A percentile compares a stretch with the other conserved stretches of the same genome.
These are phyloP conservation scores for Ladona fulva DNA, from an alignment of 1,140 invertebrate genomes.

Conservation along the genomic window DNA sequence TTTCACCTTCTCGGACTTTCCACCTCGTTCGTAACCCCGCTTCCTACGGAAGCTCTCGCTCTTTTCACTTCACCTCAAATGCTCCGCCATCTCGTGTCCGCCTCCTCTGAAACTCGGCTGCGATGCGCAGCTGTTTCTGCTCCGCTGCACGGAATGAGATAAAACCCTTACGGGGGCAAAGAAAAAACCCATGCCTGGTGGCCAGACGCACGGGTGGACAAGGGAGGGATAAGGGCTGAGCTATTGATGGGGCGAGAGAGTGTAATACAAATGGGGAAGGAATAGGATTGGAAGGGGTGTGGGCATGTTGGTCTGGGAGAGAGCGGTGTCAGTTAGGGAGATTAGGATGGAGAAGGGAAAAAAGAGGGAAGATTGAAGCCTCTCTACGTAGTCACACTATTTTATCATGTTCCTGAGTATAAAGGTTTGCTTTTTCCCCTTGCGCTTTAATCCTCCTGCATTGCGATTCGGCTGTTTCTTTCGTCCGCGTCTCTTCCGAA, in stretches of 20 bases:
- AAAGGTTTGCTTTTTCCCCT: too few relatives aligned
- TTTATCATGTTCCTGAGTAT: too few relatives aligned
- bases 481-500: too few relatives aligned
- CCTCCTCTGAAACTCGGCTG: neutral
- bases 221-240: neutral
- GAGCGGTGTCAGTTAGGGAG: neutral
- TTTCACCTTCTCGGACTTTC: neutral
- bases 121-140: neutral
- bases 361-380: too few relatives aligned
- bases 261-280: neutral
- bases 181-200: neutral
- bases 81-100: neutral
- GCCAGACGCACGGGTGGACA: neutral
- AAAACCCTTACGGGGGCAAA: neutral
- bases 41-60: neutral
- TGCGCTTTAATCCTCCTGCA: too few relatives aligned
- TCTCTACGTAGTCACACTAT: too few relatives aligned
- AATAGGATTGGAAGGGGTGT: neutral
- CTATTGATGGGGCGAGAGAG: neutral
- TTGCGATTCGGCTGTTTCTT: too few relatives aligned
- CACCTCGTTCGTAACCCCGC: neutral
- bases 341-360: neutral
- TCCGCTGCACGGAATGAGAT: constrained; percentile 6
- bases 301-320: neutral
- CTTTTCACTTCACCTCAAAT: neutral